Evolutionary conservation across 2,888 invertebrate species (phyloP).

Genomic region (Psylliodes chrysocephalus): DNA sequence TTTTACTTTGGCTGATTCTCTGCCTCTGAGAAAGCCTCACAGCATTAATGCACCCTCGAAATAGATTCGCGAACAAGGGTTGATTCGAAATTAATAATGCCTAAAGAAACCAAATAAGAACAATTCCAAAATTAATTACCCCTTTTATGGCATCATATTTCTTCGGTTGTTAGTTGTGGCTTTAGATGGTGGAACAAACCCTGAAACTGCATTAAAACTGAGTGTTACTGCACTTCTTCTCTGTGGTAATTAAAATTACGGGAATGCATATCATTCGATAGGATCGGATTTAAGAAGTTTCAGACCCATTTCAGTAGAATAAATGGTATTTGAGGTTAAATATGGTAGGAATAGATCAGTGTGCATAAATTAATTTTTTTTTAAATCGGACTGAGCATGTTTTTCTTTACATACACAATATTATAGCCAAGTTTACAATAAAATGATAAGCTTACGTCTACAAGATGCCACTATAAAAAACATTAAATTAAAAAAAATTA

Average conservation of each 20-base stretch:
- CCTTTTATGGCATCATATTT: constrained; percentile 47
- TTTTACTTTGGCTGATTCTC: background rate
- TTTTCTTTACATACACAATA: too few relatives aligned
- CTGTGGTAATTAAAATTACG: constrained; percentile 20
- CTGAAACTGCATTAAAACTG: constrained; percentile 28
- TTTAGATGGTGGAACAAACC: constrained; percentile 29
- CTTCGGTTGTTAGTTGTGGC: constrained; percentile 29
- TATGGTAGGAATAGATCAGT: too few relatives aligned
- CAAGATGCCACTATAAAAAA: too few relatives aligned
- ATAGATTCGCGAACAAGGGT: constrained; percentile 26
- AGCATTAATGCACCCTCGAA: constrained; percentile 36
- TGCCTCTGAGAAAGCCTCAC: background rate
- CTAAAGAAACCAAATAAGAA: constrained; percentile 46
- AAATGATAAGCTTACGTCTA: too few relatives aligned
- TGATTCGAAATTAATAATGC: constrained; percentile 47
- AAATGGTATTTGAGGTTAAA: too few relatives aligned
- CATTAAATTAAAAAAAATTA: too few relatives aligned
- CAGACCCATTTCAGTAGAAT: too few relatives aligned
- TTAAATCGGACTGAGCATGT: too few relatives aligned
- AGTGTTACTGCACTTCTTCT: constrained; percentile 24
- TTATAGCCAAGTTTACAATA: too few relatives aligned
- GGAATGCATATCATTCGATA: constrained; percentile 11
- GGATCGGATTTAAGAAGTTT: background rate
- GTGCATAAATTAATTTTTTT: too few relatives aligned
- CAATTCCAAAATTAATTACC: constrained; percentile 53